Base-by-base conservation (phyloP, 2,888 invertebrate genomes). In the Linnaemya tessellans region DNA sequence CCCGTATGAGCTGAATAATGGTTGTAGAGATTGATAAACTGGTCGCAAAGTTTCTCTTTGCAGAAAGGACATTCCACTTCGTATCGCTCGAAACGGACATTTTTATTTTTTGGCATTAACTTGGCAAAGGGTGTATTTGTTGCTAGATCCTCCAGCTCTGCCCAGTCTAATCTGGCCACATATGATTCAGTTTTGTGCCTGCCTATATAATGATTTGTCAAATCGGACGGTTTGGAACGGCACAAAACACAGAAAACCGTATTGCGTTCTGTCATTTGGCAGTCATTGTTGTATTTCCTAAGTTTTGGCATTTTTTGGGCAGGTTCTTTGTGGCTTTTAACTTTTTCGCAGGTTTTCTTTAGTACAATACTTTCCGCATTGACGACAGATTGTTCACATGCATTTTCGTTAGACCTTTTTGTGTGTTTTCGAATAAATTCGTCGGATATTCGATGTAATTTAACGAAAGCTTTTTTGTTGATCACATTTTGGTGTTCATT, bases 1-100 rank as follows among this genome's bases (percentile, higher is more conserved):
- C 89, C 89, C 0, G 89, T 90, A 65, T 90, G 89, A 1, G 64
- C 80, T 0, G 89, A 87, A 74, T 86, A 89, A 70, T 89, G 89
- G n/a, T 87, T 84, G 62, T 89, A 87, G 7, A 89, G 87, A 77
- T 87, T 87, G 8, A 86, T 77, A 58, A 89, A 89, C 1, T 73
- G 68, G 20, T 88, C 88, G 11, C 83, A 64, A 7, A 89, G 11
- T 8, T 87, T 77, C 22, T 87, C 87, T 0, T 86, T 68, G 58
- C 89, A 90, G 67, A 90, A 89, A 9, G 80, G 73, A 25, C 89
- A 90, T 5, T 75, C 68, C 0, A 89, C 84, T 62, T 82, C 84
- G 71, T 87, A 89, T 15, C 84, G 80, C 9, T 56, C n/a, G 3
- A 60, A 11, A 25, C 74, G 65, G 20, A 1, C 30, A 10, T 60